These are phyloP conservation scores for Chloroclysta siterata DNA, from an alignment of 2,888 invertebrate genomes.

Conservation along the genomic window DNA sequence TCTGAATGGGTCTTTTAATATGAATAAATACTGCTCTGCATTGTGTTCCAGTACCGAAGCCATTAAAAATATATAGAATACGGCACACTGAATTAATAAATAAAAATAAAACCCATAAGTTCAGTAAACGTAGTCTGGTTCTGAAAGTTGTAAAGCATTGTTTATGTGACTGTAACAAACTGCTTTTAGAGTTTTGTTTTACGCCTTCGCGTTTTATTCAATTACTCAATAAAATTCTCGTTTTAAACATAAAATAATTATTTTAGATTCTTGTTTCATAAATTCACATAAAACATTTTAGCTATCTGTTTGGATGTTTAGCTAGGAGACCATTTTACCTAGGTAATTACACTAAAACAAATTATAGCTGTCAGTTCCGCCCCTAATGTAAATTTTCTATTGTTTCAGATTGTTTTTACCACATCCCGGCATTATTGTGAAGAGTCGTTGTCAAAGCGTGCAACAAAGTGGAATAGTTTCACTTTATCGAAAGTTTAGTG, in stretches of 20 bases:
- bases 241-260: no score
- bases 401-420: constrained; percentile 63
- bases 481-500: constrained; percentile 58
- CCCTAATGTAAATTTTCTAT: constrained; percentile 43
- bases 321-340: no score
- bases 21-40: constrained; percentile 49
- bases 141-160: neutral
- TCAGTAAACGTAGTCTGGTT: neutral
- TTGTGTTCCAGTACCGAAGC: constrained; percentile 45
- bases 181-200: neutral
- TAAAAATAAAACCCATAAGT: neutral
- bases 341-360: no score
- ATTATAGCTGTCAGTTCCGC: neutral
- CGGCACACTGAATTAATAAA: neutral
- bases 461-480: constrained; percentile 64
- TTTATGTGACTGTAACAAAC: neutral
- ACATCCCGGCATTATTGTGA: constrained; percentile 47
- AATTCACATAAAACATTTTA: no score
- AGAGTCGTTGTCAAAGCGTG: constrained; percentile 45
- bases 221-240: no score
- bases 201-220: no score
- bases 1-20: constrained; percentile 41
- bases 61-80: neutral
- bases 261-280: no score
- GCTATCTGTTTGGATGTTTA: no score